Conservation (phyloP, 2,888 invertebrate genomes). For the Invenusta paracnida region DNA sequence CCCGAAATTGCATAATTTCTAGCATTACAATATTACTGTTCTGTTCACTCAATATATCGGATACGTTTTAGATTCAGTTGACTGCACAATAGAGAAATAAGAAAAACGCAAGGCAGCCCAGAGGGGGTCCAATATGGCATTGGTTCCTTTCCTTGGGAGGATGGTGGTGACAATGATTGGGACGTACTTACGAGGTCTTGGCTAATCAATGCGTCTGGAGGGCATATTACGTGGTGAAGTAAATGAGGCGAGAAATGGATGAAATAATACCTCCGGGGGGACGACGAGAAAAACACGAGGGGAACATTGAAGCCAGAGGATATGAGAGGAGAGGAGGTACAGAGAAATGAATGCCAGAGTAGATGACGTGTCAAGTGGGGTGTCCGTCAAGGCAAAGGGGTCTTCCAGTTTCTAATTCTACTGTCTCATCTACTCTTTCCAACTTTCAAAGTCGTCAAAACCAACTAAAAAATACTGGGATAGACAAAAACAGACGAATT, state of each 20-base stretch:
- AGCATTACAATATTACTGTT: too few relatives aligned
- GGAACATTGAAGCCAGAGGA: too few relatives aligned
- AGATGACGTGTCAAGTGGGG: constrained; percentile 13
- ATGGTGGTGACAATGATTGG: not conserved
- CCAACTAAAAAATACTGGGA: too few relatives aligned
- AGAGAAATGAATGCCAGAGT: not conserved
- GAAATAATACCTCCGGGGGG: not conserved
- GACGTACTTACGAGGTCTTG: not conserved
- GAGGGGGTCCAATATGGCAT: too few relatives aligned
- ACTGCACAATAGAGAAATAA: too few relatives aligned
- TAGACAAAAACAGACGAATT: too few relatives aligned
- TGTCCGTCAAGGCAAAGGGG: not conserved
- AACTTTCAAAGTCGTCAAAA: too few relatives aligned
- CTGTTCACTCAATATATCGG: too few relatives aligned
- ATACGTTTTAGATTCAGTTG: too few relatives aligned
- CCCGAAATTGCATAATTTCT: too few relatives aligned
- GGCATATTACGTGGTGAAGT: not conserved
- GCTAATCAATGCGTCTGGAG: not conserved
- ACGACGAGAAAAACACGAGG: not conserved
- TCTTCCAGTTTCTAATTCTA: not conserved
- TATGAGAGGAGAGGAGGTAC: not conserved
- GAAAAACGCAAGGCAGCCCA: too few relatives aligned
- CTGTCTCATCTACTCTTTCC: not conserved
- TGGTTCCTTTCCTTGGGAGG: not conserved
- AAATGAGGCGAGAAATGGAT: not conserved